Conservation (phyloP, 2,113 vertebrate genomes). For the Phasianus colchicus region DNA sequence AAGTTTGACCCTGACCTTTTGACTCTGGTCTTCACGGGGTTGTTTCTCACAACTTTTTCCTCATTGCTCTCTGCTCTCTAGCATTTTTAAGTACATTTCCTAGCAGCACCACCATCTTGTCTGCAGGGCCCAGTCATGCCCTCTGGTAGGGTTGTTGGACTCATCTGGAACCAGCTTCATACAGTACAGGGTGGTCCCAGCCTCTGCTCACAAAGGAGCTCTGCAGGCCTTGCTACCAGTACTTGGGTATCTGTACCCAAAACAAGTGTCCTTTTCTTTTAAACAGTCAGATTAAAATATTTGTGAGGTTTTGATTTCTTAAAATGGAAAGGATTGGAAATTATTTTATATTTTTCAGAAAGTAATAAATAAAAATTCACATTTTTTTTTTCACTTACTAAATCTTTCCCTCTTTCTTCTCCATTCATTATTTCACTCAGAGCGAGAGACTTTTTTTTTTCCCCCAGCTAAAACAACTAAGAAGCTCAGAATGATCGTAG, state of each 20-base stretch:
- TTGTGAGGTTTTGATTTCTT: neutral
- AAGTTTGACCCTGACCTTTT: neutral
- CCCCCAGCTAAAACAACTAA: neutral
- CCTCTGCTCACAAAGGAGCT: neutral
- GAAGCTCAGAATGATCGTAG: neutral
- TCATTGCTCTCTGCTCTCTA: accelerated
- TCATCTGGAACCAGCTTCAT: accelerated
- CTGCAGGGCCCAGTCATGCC: accelerated
- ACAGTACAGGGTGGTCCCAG: accelerated
- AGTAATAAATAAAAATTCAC: neutral
- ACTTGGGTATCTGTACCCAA: accelerated
- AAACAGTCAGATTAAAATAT: neutral
- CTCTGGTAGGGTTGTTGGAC: accelerated
- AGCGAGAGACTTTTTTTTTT: neutral
- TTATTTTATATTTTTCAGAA: neutral
- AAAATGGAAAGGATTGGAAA: neutral
- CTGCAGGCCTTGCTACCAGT: accelerated
- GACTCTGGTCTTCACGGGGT: neutral
- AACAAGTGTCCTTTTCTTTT: neutral
- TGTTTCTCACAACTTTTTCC: neutral
- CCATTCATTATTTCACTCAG: neutral
- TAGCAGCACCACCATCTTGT: accelerated
- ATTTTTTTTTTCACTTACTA: neutral
- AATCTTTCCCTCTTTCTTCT: neutral
- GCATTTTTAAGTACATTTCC: neutral